Percentiles rank a stretch among this genome's conserved stretches.
phyloP scores from a whole-genome alignment of 2,888 invertebrate species.

The Allygus modestus region DNA sequence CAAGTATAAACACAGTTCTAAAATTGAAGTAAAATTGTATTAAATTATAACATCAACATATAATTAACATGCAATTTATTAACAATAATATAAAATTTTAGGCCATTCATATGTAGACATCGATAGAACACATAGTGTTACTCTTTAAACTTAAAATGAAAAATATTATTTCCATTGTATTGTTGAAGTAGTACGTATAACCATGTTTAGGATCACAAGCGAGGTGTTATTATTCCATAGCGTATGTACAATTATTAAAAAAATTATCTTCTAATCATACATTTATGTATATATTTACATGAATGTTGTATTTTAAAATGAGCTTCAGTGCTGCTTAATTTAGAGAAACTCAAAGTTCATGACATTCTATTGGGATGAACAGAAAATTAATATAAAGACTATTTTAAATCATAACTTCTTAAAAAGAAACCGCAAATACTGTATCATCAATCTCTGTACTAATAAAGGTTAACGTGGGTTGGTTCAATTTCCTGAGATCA shows the following conservation, averaged over 20 bases:
- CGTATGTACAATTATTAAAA: slow-evolving; percentile 32
- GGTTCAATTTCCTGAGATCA: too few relatives aligned
- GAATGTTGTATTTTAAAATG: not conserved
- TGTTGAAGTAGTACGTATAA: slow-evolving; percentile 9
- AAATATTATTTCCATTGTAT: not conserved
- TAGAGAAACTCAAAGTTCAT: not conserved
- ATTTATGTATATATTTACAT: slow-evolving; percentile 47
- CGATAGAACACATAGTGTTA: slow-evolving; percentile 10
- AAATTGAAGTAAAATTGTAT: not conserved
- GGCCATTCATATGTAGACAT: slow-evolving; percentile 33
- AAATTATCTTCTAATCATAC: not conserved
- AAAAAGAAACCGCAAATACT: too few relatives aligned
- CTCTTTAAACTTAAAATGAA: not conserved
- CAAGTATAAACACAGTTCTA: not conserved
- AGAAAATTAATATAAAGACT: too few relatives aligned
- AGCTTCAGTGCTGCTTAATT: not conserved
- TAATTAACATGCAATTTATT: not conserved
- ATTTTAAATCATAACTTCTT: too few relatives aligned
- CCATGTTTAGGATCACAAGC: slow-evolving; percentile 3
- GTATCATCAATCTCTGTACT: too few relatives aligned
- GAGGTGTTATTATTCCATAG: slow-evolving; percentile 21
- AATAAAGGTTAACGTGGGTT: too few relatives aligned
- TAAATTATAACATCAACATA: not conserved
- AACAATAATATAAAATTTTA: slow-evolving; percentile 30
- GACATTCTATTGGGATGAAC: not conserved